Evolutionary conservation across 2,888 invertebrate genomes (phyloP), one percentile per base, ranked within the genome.

Genomic region (Caradrina clavipalpis): DNA sequence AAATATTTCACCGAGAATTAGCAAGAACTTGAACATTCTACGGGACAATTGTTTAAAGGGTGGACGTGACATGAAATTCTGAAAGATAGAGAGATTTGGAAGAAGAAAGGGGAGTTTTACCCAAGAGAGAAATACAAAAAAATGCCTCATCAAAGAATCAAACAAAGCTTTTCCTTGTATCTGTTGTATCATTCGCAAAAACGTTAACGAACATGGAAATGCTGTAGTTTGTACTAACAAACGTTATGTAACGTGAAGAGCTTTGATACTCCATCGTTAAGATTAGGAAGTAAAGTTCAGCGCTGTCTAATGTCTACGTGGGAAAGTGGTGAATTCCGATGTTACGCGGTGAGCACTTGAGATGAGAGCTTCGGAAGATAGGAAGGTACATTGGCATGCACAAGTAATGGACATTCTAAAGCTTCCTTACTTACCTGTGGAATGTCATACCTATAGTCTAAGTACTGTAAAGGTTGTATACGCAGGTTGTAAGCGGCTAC

Each of bases 181-280:
- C 31, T 31, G 31, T 31, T 31, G 35, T 13, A 39, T 39, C 13
- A 4, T 13, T 13, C 3, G 39, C 13, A 1, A 39, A 13, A 39
- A 35, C 11, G 39, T 39, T 39, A 39, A 39, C n/a, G 7, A 8
- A 47, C 47, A n/a, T 26, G 15, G 11, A 39, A 69, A 70, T 21
- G 0, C 6, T 47, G 0, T 13, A 6, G 17, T n/a, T 11, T 47
- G 17, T 26, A 11, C n/a, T 11, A 21, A 58, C 11, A 15, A 54
- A 60, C 21, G 50, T 77, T 71, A 75, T 56, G 63, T 69, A 76
- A 71, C 45, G 17, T 49, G 50, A 57, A 59, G 75, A 86, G 82
- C 74, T 83, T 84, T 81, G 78, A 85, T 85, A 86, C 84, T 83
- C 85, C 81, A 82, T 81, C 67, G 62, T 55, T 67, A 78, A 58